Conservation (phyloP, 1,140 invertebrate species). For the Sesamia nonagrioides region DNA sequence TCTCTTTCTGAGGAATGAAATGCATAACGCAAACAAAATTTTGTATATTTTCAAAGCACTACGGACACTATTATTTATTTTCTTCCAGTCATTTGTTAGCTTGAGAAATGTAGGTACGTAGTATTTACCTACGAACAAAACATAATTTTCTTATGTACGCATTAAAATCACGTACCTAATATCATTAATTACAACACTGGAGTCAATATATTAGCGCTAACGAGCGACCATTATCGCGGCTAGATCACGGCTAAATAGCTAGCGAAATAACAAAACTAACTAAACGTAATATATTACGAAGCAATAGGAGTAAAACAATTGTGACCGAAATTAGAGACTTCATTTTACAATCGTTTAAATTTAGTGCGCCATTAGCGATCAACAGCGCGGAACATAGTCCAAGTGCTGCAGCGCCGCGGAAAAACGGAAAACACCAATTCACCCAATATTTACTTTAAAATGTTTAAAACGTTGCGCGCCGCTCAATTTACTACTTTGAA, state of each 20-base stretch:
- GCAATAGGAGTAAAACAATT: conserved; percentile 56
- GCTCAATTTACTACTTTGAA: conserved; percentile 42
- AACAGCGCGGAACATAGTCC: conserved; percentile 56
- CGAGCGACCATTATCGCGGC: conserved; percentile 56
- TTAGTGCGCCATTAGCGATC: conserved; percentile 63
- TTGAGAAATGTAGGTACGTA: conserved; percentile 12
- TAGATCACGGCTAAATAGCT: conserved; percentile 61
- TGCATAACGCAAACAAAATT: conserved; percentile 16
- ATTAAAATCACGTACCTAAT: conserved; percentile 39
- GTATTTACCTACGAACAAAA: neutral
- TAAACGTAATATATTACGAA: conserved; percentile 52
- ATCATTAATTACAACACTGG: conserved; percentile 43
- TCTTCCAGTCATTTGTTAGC: conserved; percentile 13
- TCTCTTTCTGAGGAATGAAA: conserved; percentile 17
- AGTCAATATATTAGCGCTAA: conserved; percentile 55
- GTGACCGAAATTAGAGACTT: conserved; percentile 64
- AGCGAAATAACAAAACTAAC: conserved; percentile 55
- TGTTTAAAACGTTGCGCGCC: conserved; percentile 19
- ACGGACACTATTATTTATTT: neutral
- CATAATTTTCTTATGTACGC: conserved; percentile 25
- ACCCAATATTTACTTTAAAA: conserved; percentile 40
- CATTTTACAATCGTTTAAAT: conserved; percentile 67
- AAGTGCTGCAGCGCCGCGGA: conserved; percentile 35
- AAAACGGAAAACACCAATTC: conserved; percentile 45
- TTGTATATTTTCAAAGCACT: neutral